A percentile compares a stretch with the other conserved stretches of the same genome.
phyloP scores from a whole-genome alignment of 2,888 invertebrate genomes.

The Diarsia dahlii region DNA sequence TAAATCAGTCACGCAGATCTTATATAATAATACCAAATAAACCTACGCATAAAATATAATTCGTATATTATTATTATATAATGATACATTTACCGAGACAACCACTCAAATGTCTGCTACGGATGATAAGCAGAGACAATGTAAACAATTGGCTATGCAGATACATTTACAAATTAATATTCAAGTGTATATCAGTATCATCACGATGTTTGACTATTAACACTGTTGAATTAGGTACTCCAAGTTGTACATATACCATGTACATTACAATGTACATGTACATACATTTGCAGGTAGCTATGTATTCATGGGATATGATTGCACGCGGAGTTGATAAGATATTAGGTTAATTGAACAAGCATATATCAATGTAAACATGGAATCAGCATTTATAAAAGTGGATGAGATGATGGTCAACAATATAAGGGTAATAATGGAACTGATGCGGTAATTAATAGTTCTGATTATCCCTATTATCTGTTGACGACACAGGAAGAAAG shows the following conservation, averaged over 20 bases:
- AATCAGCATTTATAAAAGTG: neutral
- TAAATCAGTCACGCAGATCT: constrained; percentile 59
- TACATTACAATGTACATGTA: neutral
- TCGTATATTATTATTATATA: constrained; percentile 39
- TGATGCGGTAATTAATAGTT: neutral
- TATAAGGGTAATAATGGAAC: neutral
- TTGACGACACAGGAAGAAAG: neutral
- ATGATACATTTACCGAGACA: constrained; percentile 34
- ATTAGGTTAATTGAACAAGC: constrained; percentile 45
- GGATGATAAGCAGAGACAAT: constrained; percentile 53
- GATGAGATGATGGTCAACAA: neutral
- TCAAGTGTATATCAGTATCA: constrained; percentile 45
- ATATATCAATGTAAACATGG: constrained; percentile 36
- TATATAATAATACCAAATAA: constrained; percentile 18
- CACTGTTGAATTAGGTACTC: constrained; percentile 40
- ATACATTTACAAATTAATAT: constrained; percentile 64
- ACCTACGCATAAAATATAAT: constrained; percentile 30
- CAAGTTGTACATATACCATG: constrained; percentile 3
- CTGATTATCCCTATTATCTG: neutral
- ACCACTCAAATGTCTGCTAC: constrained; percentile 53
- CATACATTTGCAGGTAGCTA: constrained; percentile 30
- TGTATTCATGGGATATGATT: constrained; percentile 47
- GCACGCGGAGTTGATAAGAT: constrained; percentile 45
- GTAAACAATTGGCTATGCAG: constrained; percentile 49
- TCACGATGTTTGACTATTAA: constrained; percentile 59